Percentiles rank a stretch among this genome's conserved stretches.
Evolutionary conservation across 2,888 invertebrate genomes (phyloP).

Genomic region (Ommatoiulus sabulosus): DNA sequence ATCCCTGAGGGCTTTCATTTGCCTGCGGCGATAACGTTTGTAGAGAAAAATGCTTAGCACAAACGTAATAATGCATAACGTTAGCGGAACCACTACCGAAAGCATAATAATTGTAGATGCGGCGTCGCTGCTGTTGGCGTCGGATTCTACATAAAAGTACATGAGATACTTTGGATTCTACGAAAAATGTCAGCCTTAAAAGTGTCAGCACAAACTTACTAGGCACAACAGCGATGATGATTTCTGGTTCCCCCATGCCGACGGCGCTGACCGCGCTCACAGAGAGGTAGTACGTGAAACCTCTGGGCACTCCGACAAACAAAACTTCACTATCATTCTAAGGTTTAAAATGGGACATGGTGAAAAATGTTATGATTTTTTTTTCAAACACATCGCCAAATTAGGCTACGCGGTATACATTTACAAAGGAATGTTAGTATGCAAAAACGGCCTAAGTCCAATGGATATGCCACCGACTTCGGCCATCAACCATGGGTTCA

Average conservation of each 20-base stretch:
- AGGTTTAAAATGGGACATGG: too few species aligned
- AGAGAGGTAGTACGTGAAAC: neutral
- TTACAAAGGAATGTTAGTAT: too few species aligned
- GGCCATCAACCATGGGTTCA: too few species aligned
- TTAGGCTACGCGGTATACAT: too few species aligned
- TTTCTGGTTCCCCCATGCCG: neutral
- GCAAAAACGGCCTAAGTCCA: too few species aligned
- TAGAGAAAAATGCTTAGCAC: neutral
- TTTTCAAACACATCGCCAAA: too few species aligned
- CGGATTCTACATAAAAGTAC: neutral
- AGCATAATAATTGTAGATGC: neutral
- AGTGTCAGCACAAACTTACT: slow-evolving; percentile 9
- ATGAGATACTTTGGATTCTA: neutral
- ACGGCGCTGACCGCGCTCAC: neutral
- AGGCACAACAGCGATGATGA: neutral
- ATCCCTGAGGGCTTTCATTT: neutral
- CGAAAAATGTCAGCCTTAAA: neutral
- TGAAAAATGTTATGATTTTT: too few species aligned
- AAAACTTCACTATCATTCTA: slow-evolving; percentile 1
- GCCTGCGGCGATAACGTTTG: neutral
- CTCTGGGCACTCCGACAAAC: neutral
- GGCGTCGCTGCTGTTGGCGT: too few species aligned
- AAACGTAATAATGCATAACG: neutral
- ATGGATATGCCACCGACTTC: too few species aligned
- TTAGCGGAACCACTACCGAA: neutral